Base-by-base conservation (phyloP, 2,797 vertebrate species). In the Euthynnus affinis region DNA sequence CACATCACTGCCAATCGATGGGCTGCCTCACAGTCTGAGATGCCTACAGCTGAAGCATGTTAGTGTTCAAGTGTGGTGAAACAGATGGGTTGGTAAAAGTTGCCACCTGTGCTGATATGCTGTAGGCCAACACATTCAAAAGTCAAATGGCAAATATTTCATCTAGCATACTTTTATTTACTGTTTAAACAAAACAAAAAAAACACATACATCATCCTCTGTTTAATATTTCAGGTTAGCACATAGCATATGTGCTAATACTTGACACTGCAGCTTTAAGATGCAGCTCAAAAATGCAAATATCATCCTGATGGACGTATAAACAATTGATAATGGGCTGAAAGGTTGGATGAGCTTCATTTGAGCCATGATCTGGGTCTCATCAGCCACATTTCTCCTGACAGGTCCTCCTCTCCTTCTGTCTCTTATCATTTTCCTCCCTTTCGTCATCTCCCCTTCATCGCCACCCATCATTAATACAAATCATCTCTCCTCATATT, bases 401-500 rank as follows among this genome's bases (percentile, higher is more conserved):
- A 90, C 93, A 92, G 84, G 76, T 76, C 79, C 74, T 82, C 74
- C 81, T 87, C 81, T 84, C 82, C 83, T 81, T 88, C 87, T 91
- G 92, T 91, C 90, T 90, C 78, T 74, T 84, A 87, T 92, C 76
- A 90, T 91, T 86, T 87, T 81, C 84, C 67, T 83, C 56, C 60
- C 32, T 89, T 84, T 92, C 61, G 70, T 93, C 89, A 89, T 85
- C 75, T 82, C 69, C 62, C 58, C 82, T 81, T 78, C 84, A 81
- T 90, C 65, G 61, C 81, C 83, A 67, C 78, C 87, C 85, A 79
- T 93, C 90, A 91, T 94, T 94, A 94, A 94, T 94, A 92, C 87
- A 87, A 91, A 91, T 94, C 88, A 93, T 93, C 89, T 90, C 81
- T 81, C 62, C 74, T 58, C 75, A 81, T 85, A 88, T 89, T 88